Percentiles rank a stretch among this genome's conserved stretches.
These are phyloP conservation scores for Lysandra bellargus DNA, from an alignment of 2,888 invertebrate species.

Conservation along the genomic window DNA sequence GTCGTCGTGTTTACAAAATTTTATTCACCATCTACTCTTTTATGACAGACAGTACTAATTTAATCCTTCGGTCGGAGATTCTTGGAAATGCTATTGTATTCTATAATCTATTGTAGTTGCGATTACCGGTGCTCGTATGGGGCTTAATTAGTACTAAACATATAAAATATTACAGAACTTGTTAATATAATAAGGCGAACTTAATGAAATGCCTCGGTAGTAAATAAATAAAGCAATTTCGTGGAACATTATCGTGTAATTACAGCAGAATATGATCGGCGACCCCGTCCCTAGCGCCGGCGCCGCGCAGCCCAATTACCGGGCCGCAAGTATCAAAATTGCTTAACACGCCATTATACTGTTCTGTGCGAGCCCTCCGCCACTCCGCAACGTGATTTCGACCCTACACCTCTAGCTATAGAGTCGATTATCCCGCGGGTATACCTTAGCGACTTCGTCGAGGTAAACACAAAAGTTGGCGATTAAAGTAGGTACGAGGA, in stretches of 20 bases:
- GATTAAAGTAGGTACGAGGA: slow-evolving; percentile 21
- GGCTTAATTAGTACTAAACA: background rate
- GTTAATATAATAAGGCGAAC: background rate
- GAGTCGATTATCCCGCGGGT: background rate
- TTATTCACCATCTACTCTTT: too few relatives aligned
- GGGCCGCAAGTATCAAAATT: slow-evolving; percentile 25
- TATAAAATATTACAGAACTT: background rate
- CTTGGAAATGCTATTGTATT: too few relatives aligned
- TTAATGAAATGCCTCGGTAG: background rate
- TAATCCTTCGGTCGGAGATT: background rate
- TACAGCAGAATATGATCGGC: background rate
- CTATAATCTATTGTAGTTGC: too few relatives aligned
- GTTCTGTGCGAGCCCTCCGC: background rate
- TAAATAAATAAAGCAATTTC: slow-evolving; percentile 3
- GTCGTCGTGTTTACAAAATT: too few relatives aligned
- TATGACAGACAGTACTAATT: background rate
- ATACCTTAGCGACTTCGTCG: background rate
- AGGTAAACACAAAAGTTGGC: slow-evolving; percentile 5
- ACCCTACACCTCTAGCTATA: background rate
- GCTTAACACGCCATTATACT: slow-evolving; percentile 28
- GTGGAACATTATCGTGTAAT: slow-evolving; percentile 7
- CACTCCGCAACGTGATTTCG: background rate
- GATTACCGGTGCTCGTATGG: too few relatives aligned
- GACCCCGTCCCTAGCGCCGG: slow-evolving; percentile 12
- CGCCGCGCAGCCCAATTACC: slow-evolving; percentile 17